phyloP scores from a whole-genome alignment of 1,140 invertebrate species.

The Leptopilina clavipes region DNA sequence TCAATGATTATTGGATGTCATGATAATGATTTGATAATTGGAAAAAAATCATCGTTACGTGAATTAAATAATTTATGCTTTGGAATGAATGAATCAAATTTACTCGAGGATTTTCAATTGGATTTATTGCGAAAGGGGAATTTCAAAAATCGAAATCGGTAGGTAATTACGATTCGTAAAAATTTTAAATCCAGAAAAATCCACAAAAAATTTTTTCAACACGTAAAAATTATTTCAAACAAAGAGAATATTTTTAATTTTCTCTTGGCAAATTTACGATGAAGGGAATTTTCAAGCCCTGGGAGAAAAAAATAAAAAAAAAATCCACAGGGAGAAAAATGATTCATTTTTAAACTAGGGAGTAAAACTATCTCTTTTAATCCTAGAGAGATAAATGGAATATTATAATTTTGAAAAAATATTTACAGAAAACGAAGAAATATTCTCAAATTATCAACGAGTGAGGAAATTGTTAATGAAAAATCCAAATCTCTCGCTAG shows the following conservation, averaged over 20 bases:
- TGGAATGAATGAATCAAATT: neutral
- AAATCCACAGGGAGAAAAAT: too few relatives aligned
- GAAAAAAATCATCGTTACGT: neutral
- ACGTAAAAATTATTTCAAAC: too few relatives aligned
- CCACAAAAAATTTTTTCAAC: too few relatives aligned
- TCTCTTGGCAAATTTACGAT: too few relatives aligned
- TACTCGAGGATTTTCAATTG: slow-evolving; percentile 2
- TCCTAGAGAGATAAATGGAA: too few relatives aligned
- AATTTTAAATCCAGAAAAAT: too few relatives aligned
- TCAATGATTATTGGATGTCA: neutral
- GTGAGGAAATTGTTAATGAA: neutral
- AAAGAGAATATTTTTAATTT: too few relatives aligned
- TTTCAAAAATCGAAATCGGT: slow-evolving; percentile 1
- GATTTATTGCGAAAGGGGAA: neutral
- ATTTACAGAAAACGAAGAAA: neutral
- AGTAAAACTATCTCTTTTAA: too few relatives aligned
- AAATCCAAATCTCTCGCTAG: neutral
- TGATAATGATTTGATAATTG: neutral
- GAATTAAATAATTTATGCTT: neutral
- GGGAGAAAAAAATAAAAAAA: too few relatives aligned
- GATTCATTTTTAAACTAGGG: too few relatives aligned
- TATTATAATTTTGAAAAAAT: neutral
- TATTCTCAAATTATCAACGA: neutral
- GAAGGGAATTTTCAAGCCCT: too few relatives aligned
- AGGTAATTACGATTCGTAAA: neutral